These are phyloP conservation scores for Amphiprion clarkii DNA, from an alignment of 2,797 vertebrate genomes.

Conservation along the genomic window DNA sequence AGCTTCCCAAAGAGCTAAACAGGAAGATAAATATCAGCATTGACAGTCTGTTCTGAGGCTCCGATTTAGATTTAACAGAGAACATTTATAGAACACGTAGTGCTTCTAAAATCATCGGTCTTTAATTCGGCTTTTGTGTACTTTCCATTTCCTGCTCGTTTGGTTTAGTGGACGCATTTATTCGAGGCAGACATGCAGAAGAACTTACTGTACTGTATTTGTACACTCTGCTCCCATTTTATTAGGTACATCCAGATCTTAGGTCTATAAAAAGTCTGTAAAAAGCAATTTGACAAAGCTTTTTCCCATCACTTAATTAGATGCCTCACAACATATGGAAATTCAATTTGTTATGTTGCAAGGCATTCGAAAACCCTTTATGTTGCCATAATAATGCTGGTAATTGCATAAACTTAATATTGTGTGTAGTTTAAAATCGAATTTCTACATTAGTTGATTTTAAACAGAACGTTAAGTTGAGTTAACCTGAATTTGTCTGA, in stretches of 20 bases:
- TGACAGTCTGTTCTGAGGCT: conserved; percentile 11
- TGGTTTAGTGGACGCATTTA: conserved; percentile 22
- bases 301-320: no score
- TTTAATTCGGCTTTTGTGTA: conserved; percentile 31
- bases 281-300: no score
- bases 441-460: no score
- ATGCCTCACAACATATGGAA: no score
- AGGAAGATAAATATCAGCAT: conserved; percentile 47
- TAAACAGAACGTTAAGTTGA: no score
- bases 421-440: no score
- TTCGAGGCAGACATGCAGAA: conserved; percentile 26
- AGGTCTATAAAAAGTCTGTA: no score
- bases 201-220: conserved; percentile 28
- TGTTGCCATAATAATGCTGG: no score
- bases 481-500: no score
- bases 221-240: conserved; percentile 11
- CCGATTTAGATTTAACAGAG: conserved; percentile 30
- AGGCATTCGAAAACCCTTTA: no score
- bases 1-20: conserved; percentile 43
- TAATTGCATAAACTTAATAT: no score
- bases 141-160: conserved; percentile 29
- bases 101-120: conserved; percentile 24
- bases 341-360: no score
- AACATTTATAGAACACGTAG: conserved; percentile 31
- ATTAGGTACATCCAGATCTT: neutral